Evolutionary conservation across 1,140 invertebrate species (phyloP).

Genomic region (Ridgeia piscesae): DNA sequence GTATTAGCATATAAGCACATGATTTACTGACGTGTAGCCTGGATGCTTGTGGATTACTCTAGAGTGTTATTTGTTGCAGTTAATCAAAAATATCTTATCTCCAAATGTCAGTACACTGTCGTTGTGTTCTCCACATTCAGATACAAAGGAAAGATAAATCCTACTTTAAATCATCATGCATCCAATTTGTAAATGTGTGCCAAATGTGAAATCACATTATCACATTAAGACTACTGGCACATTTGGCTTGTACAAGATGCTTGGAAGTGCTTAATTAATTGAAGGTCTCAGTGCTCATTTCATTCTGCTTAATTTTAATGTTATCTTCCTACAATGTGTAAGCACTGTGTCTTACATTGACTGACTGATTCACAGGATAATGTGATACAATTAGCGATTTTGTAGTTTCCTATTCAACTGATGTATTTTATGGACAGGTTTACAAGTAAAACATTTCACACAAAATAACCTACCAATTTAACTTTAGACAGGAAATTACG

Average conservation of each 20-base stretch:
- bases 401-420: no score
- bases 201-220: background rate
- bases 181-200: background rate
- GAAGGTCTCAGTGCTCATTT: background rate
- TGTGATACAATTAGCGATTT: no score
- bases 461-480: no score
- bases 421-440: no score
- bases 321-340: no score
- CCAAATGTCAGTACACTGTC: background rate
- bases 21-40: background rate
- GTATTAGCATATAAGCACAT: slow-evolving; percentile 6
- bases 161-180: background rate
- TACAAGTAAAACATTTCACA: no score
- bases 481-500: no score
- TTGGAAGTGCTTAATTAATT: no score
- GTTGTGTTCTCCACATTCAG: background rate
- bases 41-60: background rate
- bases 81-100: background rate
- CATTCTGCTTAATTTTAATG: no score
- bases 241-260: background rate
- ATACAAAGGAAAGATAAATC: background rate
- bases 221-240: background rate
- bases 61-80: background rate
- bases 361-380: no score
- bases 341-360: no score